Conservation (phyloP, 2,113 vertebrate genomes). For the Dunckerocampus dactyliophorus region DNA sequence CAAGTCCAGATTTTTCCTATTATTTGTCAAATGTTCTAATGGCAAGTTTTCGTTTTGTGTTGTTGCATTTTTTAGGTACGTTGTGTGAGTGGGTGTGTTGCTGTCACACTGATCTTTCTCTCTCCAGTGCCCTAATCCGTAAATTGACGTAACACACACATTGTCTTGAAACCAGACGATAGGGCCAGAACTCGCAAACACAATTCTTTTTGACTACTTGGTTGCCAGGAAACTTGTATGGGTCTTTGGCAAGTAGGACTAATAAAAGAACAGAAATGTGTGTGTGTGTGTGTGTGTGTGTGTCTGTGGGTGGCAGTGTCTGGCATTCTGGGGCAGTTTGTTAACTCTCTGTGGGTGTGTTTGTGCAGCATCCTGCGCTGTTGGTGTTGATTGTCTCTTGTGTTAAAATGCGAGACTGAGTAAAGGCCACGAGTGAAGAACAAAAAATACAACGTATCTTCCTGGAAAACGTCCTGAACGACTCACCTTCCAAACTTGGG, state of each 20-base stretch:
- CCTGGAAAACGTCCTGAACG: slow-evolving; percentile 2
- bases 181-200: slow-evolving; percentile 51
- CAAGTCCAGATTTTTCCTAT: slow-evolving; percentile 2
- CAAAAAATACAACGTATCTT: slow-evolving; percentile 14
- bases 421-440: slow-evolving; percentile 11
- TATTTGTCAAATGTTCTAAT: neutral
- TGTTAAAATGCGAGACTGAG: slow-evolving; percentile 28
- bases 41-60: neutral
- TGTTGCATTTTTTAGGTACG: slow-evolving; percentile 15
- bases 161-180: slow-evolving; percentile 27
- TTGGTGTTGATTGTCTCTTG: slow-evolving; percentile 33
- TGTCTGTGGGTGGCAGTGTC: slow-evolving; percentile 36
- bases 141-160: slow-evolving; percentile 43
- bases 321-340: slow-evolving; percentile 44
- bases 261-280: slow-evolving; percentile 58
- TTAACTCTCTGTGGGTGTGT: slow-evolving; percentile 44
- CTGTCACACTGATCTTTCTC: slow-evolving; percentile 42
- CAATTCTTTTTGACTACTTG: slow-evolving; percentile 53
- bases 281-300: slow-evolving; percentile 29
- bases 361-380: slow-evolving; percentile 20
- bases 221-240: slow-evolving; percentile 73
- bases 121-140: slow-evolving; percentile 52
- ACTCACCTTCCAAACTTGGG: slow-evolving; percentile 8
- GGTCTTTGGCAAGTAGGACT: slow-evolving; percentile 61
- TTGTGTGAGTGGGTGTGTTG: slow-evolving; percentile 15